Evolutionary conservation across 2,797 vertebrate species (phyloP), one percentile per base, ranked within the genome.

Genomic region (Steatocranus sp.): DNA sequence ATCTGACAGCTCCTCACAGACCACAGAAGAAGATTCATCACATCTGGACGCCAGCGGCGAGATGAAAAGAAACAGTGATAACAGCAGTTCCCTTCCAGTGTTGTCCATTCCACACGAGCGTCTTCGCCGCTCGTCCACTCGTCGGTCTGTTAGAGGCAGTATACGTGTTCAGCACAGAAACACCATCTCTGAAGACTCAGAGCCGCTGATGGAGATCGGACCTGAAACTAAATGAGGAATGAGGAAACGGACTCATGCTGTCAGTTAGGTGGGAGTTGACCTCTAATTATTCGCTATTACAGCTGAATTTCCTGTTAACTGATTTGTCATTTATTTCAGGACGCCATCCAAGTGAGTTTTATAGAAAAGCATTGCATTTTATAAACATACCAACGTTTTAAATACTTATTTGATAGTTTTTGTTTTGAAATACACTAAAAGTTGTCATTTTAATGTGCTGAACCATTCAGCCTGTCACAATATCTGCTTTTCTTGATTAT

Each of bases 31-130:
- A 43, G 30, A 46, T 3, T 20, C 36, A 23, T 58, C 73, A 53
- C 49, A 17, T n/a, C 11, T 30, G 20, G 12, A 27, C 15, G 8
- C 36, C 2, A 2, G 11, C 11, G 1, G 0, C 2, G 4, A 5
- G 14, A n/a, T 3, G 15, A 61, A 9, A 34, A 41, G 3, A 14
- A 14, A 11, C 14, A 41, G 7, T 7, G 5, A 12, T 1, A 14
- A 4, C 23, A 30, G 50, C 76, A 11, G 23, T 3, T 11, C 63
- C 4, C 1, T n/a, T 32, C 17, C 8, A 3, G 27, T 20, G 5
- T 4, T 17, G 0, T 5, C 82, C 20, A 5, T 5, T 36, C 2
- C n/a, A 1, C 7, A 66, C 0, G 53, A 30, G 25, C 25, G 2
- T 66, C 1, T 41, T 66, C 34, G n/a, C 12, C 61, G 34, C 0